A percentile compares a stretch with the other conserved stretches of the same genome.
Evolutionary conservation across 2,797 vertebrate species (phyloP).

Genomic region (Huso huso): DNA sequence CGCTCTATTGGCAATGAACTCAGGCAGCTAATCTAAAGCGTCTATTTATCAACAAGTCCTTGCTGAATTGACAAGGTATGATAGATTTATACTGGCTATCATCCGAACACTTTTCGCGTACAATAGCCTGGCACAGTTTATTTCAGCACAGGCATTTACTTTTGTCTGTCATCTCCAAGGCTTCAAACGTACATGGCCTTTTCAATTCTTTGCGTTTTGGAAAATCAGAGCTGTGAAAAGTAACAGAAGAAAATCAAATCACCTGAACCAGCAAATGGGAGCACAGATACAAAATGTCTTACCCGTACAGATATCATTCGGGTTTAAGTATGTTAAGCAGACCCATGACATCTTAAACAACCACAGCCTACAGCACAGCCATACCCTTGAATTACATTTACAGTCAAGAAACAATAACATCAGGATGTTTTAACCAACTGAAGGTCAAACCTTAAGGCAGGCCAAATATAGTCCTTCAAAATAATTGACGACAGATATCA

Average conservation of each 20-base stretch:
- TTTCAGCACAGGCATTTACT: not conserved
- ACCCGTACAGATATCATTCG: too few relatives aligned
- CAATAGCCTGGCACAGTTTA: constrained; percentile 1
- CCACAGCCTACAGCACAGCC: not conserved
- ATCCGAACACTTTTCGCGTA: constrained; percentile 1
- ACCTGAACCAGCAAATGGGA: too few relatives aligned
- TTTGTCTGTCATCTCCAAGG: not conserved
- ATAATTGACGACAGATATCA: too few relatives aligned
- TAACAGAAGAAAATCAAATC: too few relatives aligned
- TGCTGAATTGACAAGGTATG: constrained; percentile 14
- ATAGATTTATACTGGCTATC: constrained; percentile 34
- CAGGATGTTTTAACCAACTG: not conserved
- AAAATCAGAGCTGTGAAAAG: too few relatives aligned
- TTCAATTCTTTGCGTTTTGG: not conserved
- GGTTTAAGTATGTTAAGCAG: too few relatives aligned
- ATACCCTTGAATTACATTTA: not conserved
- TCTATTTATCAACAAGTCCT: constrained; percentile 42
- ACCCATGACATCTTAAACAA: too few relatives aligned
- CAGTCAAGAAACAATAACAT: not conserved
- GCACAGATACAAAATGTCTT: too few relatives aligned
- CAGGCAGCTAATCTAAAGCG: constrained; percentile 46
- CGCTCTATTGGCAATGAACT: constrained; percentile 48
- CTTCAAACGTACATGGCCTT: not conserved
- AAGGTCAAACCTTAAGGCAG: not conserved
- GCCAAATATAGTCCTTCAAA: too few relatives aligned